These are phyloP conservation scores for Knipowitschia caucasica DNA, from an alignment of 2,797 vertebrate genomes.

Conservation along the genomic window DNA sequence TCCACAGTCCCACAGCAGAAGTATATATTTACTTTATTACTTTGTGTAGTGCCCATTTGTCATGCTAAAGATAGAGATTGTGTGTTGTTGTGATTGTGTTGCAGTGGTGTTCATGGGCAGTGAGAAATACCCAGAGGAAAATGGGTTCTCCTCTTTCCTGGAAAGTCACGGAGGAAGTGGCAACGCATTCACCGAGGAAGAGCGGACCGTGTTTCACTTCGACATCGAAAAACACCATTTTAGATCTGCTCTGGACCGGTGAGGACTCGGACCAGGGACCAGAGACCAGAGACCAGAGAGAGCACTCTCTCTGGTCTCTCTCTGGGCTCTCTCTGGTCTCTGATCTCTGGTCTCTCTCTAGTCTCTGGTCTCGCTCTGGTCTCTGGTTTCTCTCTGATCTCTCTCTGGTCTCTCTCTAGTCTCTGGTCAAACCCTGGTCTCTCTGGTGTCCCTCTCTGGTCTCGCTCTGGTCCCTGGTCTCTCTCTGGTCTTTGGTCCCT, in stretches of 20 bases:
- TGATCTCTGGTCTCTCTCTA: background rate
- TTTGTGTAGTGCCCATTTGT: no score
- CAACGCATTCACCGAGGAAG: conserved; percentile 94
- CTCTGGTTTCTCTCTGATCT: background rate
- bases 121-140: conserved; percentile 92
- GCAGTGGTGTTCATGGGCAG: conserved; percentile 99
- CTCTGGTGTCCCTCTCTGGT: background rate
- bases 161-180: conserved; percentile 95
- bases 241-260: conserved; percentile 92
- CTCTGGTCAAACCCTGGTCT: no score
- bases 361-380: background rate
- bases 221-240: conserved; percentile 92
- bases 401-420: background rate
- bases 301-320: background rate
- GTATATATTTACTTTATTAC: no score
- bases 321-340: background rate
- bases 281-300: background rate
- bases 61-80: no score
- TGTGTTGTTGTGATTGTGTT: background rate
- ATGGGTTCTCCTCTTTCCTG: conserved; percentile 92
- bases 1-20: no score
- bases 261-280: background rate
- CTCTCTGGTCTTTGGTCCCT: background rate
- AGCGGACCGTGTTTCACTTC: conserved; percentile 95
- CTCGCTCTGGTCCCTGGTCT: background rate